Conservation (phyloP, 23 tunicate species). For the Clavelina lepadiformis region DNA sequence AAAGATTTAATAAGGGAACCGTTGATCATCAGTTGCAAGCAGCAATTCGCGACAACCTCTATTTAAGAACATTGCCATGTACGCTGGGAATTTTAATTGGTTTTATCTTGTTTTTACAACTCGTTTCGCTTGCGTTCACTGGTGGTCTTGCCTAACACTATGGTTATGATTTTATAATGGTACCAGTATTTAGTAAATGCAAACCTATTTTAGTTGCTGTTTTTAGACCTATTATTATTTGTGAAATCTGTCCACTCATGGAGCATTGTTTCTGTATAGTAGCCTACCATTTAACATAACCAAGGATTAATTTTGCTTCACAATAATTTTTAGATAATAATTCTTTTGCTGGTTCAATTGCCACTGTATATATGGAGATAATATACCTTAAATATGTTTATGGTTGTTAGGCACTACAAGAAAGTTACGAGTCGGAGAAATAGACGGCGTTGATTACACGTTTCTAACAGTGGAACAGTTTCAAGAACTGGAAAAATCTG, state of each 20-base stretch:
- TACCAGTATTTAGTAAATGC: no score
- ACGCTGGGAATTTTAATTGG: constrained; percentile 3
- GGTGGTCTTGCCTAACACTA: neutral
- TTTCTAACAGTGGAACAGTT: constrained; percentile 79
- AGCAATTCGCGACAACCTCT: constrained; percentile 86
- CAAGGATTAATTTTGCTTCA: no score
- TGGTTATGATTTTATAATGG: no score
- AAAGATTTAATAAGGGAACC: constrained; percentile 64
- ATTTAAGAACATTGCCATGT: constrained; percentile 93
- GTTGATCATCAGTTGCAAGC: constrained; percentile 89
- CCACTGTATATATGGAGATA: no score
- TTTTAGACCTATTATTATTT: no score
- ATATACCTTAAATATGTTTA: no score
- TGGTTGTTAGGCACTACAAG: constrained; percentile 99
- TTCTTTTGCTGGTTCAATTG: no score
- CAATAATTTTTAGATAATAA: no score
- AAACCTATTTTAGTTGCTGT: no score
- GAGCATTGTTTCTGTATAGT: no score
- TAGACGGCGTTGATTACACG: constrained; percentile 88
- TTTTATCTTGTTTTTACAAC: neutral
- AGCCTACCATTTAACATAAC: no score
- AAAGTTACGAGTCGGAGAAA: constrained; percentile 59
- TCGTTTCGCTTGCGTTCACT: neutral
- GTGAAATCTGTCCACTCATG: no score
- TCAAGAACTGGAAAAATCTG: constrained; percentile 79